Base-by-base conservation (phyloP, 1,140 invertebrate species). In the Pogonomyrmex californicus region DNA sequence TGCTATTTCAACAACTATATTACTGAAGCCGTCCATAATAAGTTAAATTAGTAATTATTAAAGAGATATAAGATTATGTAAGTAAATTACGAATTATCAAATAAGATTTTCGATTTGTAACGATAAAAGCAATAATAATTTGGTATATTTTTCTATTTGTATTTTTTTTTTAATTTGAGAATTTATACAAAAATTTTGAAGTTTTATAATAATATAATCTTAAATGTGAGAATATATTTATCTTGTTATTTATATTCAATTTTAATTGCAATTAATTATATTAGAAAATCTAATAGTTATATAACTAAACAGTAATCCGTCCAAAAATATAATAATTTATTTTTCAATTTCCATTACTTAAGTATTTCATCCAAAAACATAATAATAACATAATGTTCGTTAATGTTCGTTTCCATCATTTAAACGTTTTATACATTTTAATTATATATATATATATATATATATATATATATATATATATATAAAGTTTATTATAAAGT, bases 21-120 rank as follows among this genome's bases (percentile, higher is more conserved):
- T 38, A 71, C 60, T 47, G 17, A 81, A 56, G n/a, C 68, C 79
- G 79, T 83, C 79, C 79, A 83, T 49, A 60, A 36, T n/a, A 81
- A 79, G 36, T 63, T 77, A 75, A 44, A 23, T 54, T 51, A 68
- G 6, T 30, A n/a, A 14, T 30, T 51, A 33, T 4, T 44, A 66
- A 54, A 78, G 0, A 49, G 12, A 70, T 2, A 14, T 30, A 71
- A n/a, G n/a, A n/a, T n/a, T n/a, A n/a, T n/a, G 30, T 14, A 17
- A 44, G 54, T 54, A 2, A 23, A 81, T 41, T 56, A 68, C 2
- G 14, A 56, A 44, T 68, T 36, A 65, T 51, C 54, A 38, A 66
- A 38, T 51, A 51, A 30, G 5, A 41, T 66, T 70, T 81, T 47
- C 10, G 30, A n/a, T n/a, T 38, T 38, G 41, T 38, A 10, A 12